A percentile compares a stretch with the other conserved stretches of the same genome.
These are phyloP conservation scores for Drosophila kuntzei DNA, from an alignment of 2,888 invertebrate species.

Conservation along the genomic window DNA sequence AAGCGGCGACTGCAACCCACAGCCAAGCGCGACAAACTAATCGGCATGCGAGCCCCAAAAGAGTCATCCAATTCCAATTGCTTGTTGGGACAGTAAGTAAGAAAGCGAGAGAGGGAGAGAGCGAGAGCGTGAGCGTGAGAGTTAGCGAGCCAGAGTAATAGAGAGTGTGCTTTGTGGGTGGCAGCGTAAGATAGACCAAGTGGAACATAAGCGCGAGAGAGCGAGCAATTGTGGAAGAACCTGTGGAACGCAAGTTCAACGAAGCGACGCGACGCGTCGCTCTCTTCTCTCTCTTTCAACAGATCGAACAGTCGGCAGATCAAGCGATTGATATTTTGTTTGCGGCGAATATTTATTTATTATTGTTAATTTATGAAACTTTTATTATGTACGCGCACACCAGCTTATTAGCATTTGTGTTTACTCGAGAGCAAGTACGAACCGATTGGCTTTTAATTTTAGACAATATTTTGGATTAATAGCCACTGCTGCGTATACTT, in stretches of 20 bases:
- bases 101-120: conserved; percentile 13
- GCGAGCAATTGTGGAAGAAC: conserved; percentile 6
- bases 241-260: conserved; percentile 24
- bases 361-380: conserved; percentile 58
- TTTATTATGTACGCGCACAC: conserved; percentile 37
- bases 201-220: conserved; percentile 4
- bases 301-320: conserved; percentile 39
- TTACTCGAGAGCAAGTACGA: conserved; percentile 32
- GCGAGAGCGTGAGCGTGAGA: conserved; percentile 1
- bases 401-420: conserved; percentile 43
- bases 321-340: conserved; percentile 19
- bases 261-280: conserved; percentile 17
- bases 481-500: conserved; percentile 32
- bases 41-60: conserved; percentile 34
- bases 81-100: conserved; percentile 9
- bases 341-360: conserved; percentile 50
- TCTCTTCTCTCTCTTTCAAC: neutral
- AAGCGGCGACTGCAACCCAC: conserved; percentile 55
- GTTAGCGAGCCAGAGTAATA: conserved; percentile 3
- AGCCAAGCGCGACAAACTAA: conserved; percentile 67
- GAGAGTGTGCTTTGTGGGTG: conserved; percentile 40
- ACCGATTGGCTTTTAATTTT: conserved; percentile 17
- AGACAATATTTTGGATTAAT: conserved; percentile 10
- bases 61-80: conserved; percentile 51
- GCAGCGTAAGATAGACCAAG: conserved; percentile 14